Percentiles rank a stretch among this genome's conserved stretches.
These are phyloP conservation scores for Gavialis gangeticus DNA, from an alignment of 2,113 vertebrate species.

Conservation along the genomic window DNA sequence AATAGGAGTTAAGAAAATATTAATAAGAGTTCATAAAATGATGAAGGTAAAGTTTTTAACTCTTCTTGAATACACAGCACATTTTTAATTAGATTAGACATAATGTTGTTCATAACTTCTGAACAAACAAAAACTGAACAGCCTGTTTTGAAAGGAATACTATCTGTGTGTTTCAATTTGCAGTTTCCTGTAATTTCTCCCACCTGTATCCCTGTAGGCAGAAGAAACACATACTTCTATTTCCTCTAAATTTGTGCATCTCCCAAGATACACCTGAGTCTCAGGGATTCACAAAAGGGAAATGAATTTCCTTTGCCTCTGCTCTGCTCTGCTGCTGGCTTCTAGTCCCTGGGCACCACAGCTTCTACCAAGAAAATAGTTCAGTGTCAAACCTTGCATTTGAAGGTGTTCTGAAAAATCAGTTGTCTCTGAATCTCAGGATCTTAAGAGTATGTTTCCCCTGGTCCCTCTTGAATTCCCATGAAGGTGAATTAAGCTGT, in stretches of 20 bases:
- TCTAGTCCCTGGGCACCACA: neutral
- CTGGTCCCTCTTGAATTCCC: neutral
- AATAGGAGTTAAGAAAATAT: neutral
- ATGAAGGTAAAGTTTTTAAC: neutral
- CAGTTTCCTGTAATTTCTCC: slow-evolving; percentile 30
- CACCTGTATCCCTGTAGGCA: neutral
- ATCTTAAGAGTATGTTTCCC: neutral
- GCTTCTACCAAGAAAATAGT: neutral
- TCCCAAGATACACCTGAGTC: neutral
- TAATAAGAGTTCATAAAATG: neutral
- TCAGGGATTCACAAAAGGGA: neutral
- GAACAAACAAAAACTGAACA: neutral
- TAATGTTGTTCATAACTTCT: neutral
- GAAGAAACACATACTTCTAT: neutral
- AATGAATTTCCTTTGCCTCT: neutral
- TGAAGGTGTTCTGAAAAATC: neutral
- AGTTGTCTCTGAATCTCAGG: neutral
- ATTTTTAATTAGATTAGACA: neutral
- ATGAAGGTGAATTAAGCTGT: neutral
- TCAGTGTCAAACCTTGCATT: neutral
- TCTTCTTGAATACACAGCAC: neutral
- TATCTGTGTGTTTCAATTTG: slow-evolving; percentile 46
- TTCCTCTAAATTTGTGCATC: neutral
- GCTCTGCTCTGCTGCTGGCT: neutral
- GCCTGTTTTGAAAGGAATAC: slow-evolving; percentile 6